Conservation (phyloP, 2,113 vertebrate genomes). For the Syngnathus floridae region DNA sequence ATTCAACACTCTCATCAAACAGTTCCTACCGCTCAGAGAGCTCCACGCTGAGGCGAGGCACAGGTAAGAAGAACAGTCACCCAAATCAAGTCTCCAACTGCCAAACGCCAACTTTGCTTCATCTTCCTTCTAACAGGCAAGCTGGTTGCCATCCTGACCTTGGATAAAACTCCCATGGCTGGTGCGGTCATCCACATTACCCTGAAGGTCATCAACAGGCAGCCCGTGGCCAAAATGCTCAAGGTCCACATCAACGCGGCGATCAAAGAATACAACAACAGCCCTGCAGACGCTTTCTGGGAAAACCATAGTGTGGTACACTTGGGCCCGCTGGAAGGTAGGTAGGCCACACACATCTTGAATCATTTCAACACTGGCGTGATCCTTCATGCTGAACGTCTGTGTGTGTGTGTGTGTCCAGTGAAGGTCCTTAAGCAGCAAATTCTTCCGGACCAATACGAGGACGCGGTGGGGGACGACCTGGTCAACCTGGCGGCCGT, state of each 20-base stretch:
- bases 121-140: constrained; percentile 1
- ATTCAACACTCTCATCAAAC: constrained; percentile 36
- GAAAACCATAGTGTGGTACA: constrained; percentile 36
- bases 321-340: constrained; percentile 61
- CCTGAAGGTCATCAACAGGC: constrained; percentile 57
- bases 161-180: constrained; percentile 47
- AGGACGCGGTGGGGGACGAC: constrained; percentile 43
- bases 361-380: no score
- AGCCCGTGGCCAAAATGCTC: constrained; percentile 35
- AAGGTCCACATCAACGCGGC: constrained; percentile 64
- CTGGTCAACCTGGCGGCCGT: constrained; percentile 71
- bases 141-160: constrained; percentile 39
- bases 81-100: neutral
- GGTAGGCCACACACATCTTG: constrained; percentile 35
- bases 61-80: constrained; percentile 1
- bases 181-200: constrained; percentile 57
- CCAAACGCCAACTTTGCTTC: no score
- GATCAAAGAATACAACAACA: constrained; percentile 66
- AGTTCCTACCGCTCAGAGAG: constrained; percentile 25
- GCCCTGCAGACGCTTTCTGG: constrained; percentile 64
- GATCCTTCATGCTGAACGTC: neutral
- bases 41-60: constrained; percentile 41
- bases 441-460: constrained; percentile 52
- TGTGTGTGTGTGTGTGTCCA: constrained; percentile 24
- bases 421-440: constrained; percentile 49